Base-by-base conservation (phyloP, 1,140 invertebrate genomes). In the Lerema accius region DNA sequence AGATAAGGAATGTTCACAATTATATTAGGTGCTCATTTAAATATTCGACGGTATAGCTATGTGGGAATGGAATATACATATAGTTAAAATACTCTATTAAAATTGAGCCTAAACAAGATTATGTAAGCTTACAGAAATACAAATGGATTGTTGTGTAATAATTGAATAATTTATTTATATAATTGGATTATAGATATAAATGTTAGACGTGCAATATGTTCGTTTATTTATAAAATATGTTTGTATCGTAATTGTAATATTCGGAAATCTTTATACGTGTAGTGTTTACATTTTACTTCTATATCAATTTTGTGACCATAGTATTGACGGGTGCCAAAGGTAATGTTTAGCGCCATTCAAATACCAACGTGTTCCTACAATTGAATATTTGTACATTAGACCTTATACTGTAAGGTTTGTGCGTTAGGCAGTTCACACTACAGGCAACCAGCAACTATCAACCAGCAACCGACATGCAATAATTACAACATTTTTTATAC, bases 21-120 rank as follows among this genome's bases (percentile, higher is more conserved):
- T 55, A 55, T 42, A 50, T 55, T 55, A 55, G 51, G 51, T 55
- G 51, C 51, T 55, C 39, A 42, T 46, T 55, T 43, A 17, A 28
- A 55, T 43, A 42, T 28, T 55, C 23, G 39, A 13, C 26, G 40
- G 40, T 53, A 40, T 53, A 11, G 4, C 28, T 39, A 53, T 35
- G 16, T 37, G 32, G 32, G 16, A 19, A 19, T 9, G 28, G 28
- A 4, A 32, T 32, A 32, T 32, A 32, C 3, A 32, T 32, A 32
- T 32, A 32, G 3, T 32, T 32, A 32, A 32, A 32, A 32, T 32
- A 32, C 28, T 32, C 3, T 32, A 32, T 32, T 32, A 32, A 32
- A 32, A 32, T 32, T 32, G 28, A 7, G 3, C 28, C 28, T 32
- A 32, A 32, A 32, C 28, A 32, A 5, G 6, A 7, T 32, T 32